Evolutionary conservation across 1,140 invertebrate species (phyloP).

Genomic region (Trichomalopsis sarcophagae): DNA sequence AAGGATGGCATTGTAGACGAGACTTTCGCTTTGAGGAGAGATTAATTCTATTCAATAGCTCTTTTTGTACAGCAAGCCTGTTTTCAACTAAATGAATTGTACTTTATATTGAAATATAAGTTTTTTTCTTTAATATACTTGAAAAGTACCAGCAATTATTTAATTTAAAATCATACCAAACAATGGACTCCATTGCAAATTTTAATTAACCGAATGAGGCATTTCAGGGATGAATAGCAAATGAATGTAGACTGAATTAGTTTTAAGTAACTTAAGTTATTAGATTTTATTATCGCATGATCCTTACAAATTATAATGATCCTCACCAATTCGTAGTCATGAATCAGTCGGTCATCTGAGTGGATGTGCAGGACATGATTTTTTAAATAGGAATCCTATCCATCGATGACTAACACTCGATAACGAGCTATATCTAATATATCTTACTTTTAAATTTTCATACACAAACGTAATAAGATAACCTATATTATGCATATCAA

Average conservation of each 20-base stretch:
- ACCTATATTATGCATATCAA: conserved; percentile 66
- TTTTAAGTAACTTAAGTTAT: conserved; percentile 50
- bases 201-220: neutral
- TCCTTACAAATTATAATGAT: conserved; percentile 50
- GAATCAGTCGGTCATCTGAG: conserved; percentile 46
- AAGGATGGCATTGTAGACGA: conserved; percentile 88
- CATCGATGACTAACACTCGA: conserved; percentile 46
- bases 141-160: neutral
- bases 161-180: neutral
- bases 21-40: conserved; percentile 83
- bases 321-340: conserved; percentile 38
- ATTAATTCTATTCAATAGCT: conserved; percentile 77
- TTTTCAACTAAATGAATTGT: conserved; percentile 51
- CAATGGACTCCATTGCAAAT: neutral
- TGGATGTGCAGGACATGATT: conserved; percentile 28
- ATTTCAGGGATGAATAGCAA: neutral
- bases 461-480: conserved; percentile 57
- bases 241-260: conserved; percentile 20
- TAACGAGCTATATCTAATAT: conserved; percentile 54
- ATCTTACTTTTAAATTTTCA: conserved; percentile 51
- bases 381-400: conserved; percentile 46
- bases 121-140: conserved; percentile 11
- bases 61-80: conserved; percentile 49
- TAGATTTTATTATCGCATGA: conserved; percentile 51
- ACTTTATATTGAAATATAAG: conserved; percentile 44